These are phyloP conservation scores for Lutjanus campechanus DNA, from an alignment of 2,797 vertebrate species.

Conservation along the genomic window DNA sequence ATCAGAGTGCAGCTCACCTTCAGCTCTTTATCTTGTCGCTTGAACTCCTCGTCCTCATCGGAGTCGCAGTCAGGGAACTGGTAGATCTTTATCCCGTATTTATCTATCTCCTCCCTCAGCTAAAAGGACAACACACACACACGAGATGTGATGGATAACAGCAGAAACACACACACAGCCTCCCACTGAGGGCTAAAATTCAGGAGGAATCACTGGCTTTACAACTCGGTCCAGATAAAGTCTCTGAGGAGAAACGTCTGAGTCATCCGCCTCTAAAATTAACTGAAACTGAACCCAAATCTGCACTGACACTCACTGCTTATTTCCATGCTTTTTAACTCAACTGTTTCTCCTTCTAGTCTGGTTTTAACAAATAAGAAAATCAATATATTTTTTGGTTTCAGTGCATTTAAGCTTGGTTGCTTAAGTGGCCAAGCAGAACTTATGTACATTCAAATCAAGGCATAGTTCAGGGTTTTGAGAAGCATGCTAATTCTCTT, in stretches of 20 bases:
- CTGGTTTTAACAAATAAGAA: neutral
- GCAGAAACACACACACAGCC: constrained; percentile 5
- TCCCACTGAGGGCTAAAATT: neutral
- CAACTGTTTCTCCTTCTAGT: neutral
- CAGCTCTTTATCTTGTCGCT: constrained; percentile 94
- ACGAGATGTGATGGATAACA: neutral
- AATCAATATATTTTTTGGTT: neutral
- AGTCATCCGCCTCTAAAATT: constrained; percentile 26
- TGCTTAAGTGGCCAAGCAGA: neutral
- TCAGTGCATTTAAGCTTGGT: neutral
- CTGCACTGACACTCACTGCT: neutral
- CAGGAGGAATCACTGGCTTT: constrained; percentile 17
- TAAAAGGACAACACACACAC: constrained; percentile 61
- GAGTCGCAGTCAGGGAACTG: constrained; percentile 97
- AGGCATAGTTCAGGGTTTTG: no score
- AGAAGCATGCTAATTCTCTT: no score
- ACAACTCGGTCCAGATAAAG: neutral
- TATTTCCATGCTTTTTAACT: neutral
- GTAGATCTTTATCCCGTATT: constrained; percentile 95
- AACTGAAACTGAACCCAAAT: constrained; percentile 4
- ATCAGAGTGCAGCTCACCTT: constrained; percentile 84
- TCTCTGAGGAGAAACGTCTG: neutral
- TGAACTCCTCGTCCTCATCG: constrained; percentile 95
- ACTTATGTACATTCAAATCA: no score
- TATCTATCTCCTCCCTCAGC: constrained; percentile 96